Conservation (phyloP, 2,888 invertebrate species). For the Yponomeuta evonymella region DNA sequence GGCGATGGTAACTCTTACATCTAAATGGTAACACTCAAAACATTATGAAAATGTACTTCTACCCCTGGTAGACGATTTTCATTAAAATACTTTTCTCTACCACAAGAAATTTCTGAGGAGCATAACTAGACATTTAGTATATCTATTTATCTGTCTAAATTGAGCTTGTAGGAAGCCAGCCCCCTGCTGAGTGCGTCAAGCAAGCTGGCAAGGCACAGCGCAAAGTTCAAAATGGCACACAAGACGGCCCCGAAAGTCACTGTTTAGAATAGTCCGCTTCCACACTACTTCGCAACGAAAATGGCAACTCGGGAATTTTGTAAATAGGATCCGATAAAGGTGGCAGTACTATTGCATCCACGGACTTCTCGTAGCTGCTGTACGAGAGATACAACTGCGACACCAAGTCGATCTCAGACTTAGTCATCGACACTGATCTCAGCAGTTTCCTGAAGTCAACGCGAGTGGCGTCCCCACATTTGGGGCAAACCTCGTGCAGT, state of each 20-base stretch:
- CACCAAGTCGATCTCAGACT: constrained; percentile 55
- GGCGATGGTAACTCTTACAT: no score
- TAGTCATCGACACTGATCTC: constrained; percentile 51
- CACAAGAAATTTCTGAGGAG: no score
- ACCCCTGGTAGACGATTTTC: no score
- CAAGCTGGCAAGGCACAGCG: not conserved
- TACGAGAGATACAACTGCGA: constrained; percentile 56
- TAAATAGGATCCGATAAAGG: constrained; percentile 61
- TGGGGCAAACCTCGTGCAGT: constrained; percentile 38
- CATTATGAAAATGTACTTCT: no score
- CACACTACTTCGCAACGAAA: constrained; percentile 45
- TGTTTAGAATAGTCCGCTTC: constrained; percentile 43
- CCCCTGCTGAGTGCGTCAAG: not conserved
- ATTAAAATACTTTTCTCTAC: no score
- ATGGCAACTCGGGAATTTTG: constrained; percentile 52
- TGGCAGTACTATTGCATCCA: constrained; percentile 51
- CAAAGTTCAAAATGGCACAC: constrained; percentile 13
- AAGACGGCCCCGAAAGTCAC: constrained; percentile 25
- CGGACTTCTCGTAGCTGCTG: constrained; percentile 53
- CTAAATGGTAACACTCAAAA: no score
- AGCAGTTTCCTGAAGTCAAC: constrained; percentile 54
- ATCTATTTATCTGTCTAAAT: not conserved
- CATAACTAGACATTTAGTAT: not conserved
- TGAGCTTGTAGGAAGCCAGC: constrained; percentile 2
- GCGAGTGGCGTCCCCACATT: constrained; percentile 53